These are phyloP conservation scores for Potamilus streckersoni DNA, from an alignment of 1,140 invertebrate species.

Conservation along the genomic window DNA sequence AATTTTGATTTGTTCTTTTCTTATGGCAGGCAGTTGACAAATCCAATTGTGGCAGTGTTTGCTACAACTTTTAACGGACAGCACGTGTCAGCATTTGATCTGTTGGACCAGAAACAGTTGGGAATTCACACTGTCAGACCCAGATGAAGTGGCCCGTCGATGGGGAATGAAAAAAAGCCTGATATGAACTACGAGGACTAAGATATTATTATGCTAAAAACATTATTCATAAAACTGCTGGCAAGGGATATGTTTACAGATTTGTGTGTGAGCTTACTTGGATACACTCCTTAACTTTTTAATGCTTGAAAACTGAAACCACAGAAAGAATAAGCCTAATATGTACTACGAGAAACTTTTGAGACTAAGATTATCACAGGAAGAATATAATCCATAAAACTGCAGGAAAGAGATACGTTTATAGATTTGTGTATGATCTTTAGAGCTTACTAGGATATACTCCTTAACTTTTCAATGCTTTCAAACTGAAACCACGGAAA, in stretches of 20 bases:
- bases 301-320: too few species aligned
- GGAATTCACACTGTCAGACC: conserved; percentile 98
- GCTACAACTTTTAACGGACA: conserved; percentile 94
- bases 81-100: conserved; percentile 95
- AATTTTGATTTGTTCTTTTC: conserved; percentile 1
- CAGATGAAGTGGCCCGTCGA: conserved; percentile 95
- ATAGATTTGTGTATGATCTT: conserved; percentile 97
- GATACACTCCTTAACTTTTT: too few species aligned
- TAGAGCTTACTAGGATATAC: conserved; percentile 73
- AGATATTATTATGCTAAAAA: too few species aligned
- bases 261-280: too few species aligned
- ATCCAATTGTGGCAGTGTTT: conserved; percentile 93
- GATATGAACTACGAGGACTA: too few species aligned
- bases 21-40: conserved; percentile 63
- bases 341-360: conserved; percentile 99
- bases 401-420: conserved; percentile 94
- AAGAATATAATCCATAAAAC: conserved; percentile 98
- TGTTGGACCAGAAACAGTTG: conserved; percentile 98
- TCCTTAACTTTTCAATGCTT: conserved; percentile 63
- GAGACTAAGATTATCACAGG: conserved; percentile 96
- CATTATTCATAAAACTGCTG: too few species aligned
- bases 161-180: too few species aligned
- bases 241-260: too few species aligned
- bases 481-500: conserved; percentile 65
- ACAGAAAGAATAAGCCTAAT: conserved; percentile 98